Base-by-base conservation (phyloP, 1,140 invertebrate genomes). In the Rhizoglyphus robini region DNA sequence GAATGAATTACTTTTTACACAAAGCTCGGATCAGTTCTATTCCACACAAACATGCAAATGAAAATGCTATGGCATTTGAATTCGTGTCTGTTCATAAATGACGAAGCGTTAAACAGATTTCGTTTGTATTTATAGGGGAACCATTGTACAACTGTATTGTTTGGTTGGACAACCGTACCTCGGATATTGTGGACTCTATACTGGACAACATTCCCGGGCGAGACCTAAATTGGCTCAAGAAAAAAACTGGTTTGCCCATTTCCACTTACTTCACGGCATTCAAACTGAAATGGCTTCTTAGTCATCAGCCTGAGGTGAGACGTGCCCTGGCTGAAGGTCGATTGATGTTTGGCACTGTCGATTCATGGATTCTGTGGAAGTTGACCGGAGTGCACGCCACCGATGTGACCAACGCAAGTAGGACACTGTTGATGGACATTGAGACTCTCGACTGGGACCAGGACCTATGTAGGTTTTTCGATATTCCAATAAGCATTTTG, bases 291-390 rank as follows among this genome's bases (percentile, higher is more conserved):
- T 99, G 96, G 96, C 76, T 99, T 2, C 83, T 91, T 38, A 86
- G 96, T 70, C 92, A 97, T 74, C 83, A 92, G 3, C 81, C 84
- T 1, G 82, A 82, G 27, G 92, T 99, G 0, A 78, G 81, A 68
- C 80, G 85, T 71, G 89, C 91, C 0, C 81, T 87, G 15, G 75
- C 83, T 49, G 84, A 90, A 48, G 83, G 84, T 23, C 79, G 83
- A 41, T 86, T 88, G 71, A 77, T 91, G 71, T 91, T 95, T 74
- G 96, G 96, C 0, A 99, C 92, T 1, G 84, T 98, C 0, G 95
- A 98, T 73, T 84, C 88, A 0, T 98, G 95, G 95, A 81, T 99
- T 18, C 76, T 98, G 66, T 99, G 92, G 91, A 96, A 96, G 73
- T 78, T 97, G 64, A 96, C 91, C 30, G 91, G 90, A 25, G 74